Evolutionary conservation across 2,113 vertebrate genomes (phyloP).

Genomic region (Callospermophilus lateralis): DNA sequence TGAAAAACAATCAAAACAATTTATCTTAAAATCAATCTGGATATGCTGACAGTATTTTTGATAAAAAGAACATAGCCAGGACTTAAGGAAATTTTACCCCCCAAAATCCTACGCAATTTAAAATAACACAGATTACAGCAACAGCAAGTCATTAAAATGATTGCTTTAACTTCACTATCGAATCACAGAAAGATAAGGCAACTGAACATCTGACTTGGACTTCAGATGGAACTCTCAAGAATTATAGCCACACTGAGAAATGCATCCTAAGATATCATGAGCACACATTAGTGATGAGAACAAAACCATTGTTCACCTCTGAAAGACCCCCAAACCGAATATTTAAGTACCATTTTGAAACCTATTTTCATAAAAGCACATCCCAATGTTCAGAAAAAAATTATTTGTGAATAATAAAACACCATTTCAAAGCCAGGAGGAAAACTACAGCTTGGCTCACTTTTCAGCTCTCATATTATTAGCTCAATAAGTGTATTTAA

Average conservation of each 20-base stretch:
- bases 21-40: neutral
- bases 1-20: neutral
- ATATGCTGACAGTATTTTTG: fast-evolving
- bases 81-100: neutral
- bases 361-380: neutral
- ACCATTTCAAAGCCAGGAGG: slow-evolving; percentile 48
- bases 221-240: neutral
- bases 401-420: slow-evolving; percentile 65
- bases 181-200: slow-evolving; percentile 14
- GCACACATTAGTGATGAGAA: fast-evolving
- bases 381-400: slow-evolving; percentile 53
- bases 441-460: slow-evolving; percentile 5
- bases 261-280: neutral
- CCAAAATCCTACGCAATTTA: neutral
- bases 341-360: neutral
- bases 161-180: slow-evolving; percentile 16
- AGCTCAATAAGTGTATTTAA: slow-evolving; percentile 51
- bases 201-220: neutral
- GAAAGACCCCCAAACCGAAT: slow-evolving; percentile 23
- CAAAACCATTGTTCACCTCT: neutral
- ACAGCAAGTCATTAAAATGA: neutral
- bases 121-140: slow-evolving; percentile 31
- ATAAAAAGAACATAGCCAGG: neutral
- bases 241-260: neutral
- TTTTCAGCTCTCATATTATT: slow-evolving; percentile 21